phyloP scores from a whole-genome alignment of 2,113 vertebrate genomes.

The Leucopsar rothschildi region DNA sequence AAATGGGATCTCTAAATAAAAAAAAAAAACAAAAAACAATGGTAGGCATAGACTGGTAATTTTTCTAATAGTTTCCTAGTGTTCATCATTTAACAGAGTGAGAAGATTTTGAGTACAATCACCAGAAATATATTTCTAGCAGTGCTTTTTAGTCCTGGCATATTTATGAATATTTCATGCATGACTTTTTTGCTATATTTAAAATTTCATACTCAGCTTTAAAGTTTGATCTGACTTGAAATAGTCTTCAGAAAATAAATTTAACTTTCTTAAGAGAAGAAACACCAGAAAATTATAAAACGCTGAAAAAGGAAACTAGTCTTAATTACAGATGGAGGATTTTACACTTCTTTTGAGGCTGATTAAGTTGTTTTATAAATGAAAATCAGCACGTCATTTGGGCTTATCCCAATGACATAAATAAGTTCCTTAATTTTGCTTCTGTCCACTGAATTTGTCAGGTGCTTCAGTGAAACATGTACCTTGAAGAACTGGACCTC shows the following conservation, averaged over 20 bases:
- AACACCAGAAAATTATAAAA: neutral
- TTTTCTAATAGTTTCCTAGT: neutral
- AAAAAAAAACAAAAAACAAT: neutral
- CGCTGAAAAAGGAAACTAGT: neutral
- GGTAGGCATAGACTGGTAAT: neutral
- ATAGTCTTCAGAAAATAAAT: neutral
- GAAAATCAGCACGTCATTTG: neutral
- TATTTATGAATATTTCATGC: neutral
- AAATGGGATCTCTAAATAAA: neutral
- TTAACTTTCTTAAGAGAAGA: neutral
- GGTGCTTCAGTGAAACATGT: neutral
- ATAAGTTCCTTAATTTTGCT: neutral
- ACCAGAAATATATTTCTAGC: neutral
- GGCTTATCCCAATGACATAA: neutral
- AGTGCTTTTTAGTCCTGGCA: neutral
- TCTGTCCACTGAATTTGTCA: neutral
- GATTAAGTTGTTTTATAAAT: neutral
- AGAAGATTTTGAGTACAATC: neutral
- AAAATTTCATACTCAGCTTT: constrained; percentile 9
- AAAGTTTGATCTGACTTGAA: neutral
- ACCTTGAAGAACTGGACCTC: neutral
- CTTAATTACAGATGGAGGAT: neutral
- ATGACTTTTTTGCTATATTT: neutral
- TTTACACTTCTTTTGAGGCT: neutral
- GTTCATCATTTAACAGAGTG: neutral